Conservation (phyloP, 2,113 vertebrate species). For the Cettia cetti region DNA sequence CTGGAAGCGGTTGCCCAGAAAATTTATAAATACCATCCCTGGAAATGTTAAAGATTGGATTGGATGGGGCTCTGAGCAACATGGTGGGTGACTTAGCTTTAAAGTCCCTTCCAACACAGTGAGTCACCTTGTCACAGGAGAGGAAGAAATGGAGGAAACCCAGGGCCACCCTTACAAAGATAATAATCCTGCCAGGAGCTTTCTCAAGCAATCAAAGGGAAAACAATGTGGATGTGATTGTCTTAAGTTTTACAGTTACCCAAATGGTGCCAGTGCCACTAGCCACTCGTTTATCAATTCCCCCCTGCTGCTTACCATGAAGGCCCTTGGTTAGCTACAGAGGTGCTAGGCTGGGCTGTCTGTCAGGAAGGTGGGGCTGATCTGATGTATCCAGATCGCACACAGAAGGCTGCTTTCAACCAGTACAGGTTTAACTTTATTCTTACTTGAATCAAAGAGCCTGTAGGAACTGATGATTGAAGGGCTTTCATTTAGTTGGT, state of each 20-base stretch:
- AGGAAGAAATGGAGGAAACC: not conserved
- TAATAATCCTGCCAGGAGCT: not conserved
- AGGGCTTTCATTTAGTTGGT: not conserved
- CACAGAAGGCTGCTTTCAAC: not conserved
- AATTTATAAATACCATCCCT: too few relatives aligned
- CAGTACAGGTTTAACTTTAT: not conserved
- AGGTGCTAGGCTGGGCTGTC: not conserved
- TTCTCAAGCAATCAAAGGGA: not conserved
- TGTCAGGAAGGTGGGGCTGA: not conserved
- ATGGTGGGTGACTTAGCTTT: not conserved
- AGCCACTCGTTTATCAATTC: not conserved
- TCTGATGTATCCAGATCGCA: not conserved
- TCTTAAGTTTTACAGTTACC: not conserved
- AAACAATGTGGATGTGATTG: not conserved
- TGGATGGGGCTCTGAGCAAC: not conserved
- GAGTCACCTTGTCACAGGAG: not conserved
- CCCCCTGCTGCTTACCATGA: not conserved
- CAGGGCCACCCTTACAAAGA: not conserved
- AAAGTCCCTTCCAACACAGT: not conserved
- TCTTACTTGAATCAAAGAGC: not conserved
- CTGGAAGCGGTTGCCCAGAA: not conserved
- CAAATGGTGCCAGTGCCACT: not conserved
- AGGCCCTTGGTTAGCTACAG: not conserved
- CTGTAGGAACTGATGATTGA: not conserved
- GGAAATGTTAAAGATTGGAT: not conserved